Evolutionary conservation across 2,888 invertebrate species (phyloP), one percentile per base, ranked within the genome.

Genomic region (Drosophila parthenogenetica): DNA sequence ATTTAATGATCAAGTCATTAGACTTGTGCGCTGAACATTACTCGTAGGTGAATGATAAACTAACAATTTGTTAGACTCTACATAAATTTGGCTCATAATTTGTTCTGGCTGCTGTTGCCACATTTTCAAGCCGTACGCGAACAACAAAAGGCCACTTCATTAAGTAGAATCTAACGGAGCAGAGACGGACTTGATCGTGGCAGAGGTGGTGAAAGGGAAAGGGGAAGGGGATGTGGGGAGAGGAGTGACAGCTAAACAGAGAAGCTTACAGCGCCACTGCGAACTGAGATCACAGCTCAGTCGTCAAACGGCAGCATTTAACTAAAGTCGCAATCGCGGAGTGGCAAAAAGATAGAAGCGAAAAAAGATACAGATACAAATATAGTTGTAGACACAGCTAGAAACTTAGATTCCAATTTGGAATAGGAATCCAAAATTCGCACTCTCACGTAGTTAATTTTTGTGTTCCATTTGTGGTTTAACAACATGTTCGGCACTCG

Each of bases 251-350:
- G 42, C 43, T 58, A 62, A 60, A 60, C 53, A 67, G 72, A 64
- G 53, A 68, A 85, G 87, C 87, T 84, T 81, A 77, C 82, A 82
- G 79, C 73, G 68, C 50, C 35, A 54, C 29, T 74, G 59, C 39
- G 43, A 69, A 59, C 64, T 43, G 48, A 54, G 83, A 87, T 87
- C 87, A 59, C 19, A 46, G 73, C 64, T 83, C 85, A 84, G 83
- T 84, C 83, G 71, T 67, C 61, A 67, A 82, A 73, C 87, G 79
- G 67, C 83, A 84, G 85, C 87, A 87, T 81, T 81, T 85, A 83
- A 87, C 85, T 66, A 70, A 68, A 76, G 87, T 87, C 83, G 83
- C 87, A 69, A 70, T 29, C 65, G 63, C 82, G 82, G 66, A 79
- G 66, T 64, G 69, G 61, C 48, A 61, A 46, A 45, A 59, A 74